These are phyloP conservation scores for Nycticebus coucang DNA, from an alignment of 2,113 vertebrate species.

Conservation along the genomic window DNA sequence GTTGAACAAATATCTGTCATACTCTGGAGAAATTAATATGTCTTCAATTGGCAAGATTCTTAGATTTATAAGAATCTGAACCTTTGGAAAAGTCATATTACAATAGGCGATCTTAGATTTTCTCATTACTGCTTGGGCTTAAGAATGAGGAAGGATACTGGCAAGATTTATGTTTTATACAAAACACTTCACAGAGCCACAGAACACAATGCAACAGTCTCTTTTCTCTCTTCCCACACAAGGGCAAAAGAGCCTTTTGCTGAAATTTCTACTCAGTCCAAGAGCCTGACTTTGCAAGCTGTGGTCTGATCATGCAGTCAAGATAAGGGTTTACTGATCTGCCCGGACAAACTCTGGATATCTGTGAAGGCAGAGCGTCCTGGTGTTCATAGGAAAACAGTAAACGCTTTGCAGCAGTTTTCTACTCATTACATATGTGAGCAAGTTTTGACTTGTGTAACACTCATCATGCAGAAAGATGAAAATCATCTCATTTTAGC, in stretches of 20 bases:
- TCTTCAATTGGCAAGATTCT: background rate
- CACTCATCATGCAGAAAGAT: background rate
- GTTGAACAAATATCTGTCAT: background rate
- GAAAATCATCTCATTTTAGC: constrained; percentile 12
- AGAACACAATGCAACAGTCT: background rate
- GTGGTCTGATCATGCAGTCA: background rate
- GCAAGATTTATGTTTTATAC: background rate
- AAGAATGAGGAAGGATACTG: background rate
- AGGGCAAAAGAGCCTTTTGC: background rate
- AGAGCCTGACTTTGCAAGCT: background rate
- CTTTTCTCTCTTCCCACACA: background rate
- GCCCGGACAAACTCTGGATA: background rate
- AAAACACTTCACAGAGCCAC: background rate
- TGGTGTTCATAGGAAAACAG: background rate
- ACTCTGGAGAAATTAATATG: background rate
- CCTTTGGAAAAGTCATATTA: background rate
- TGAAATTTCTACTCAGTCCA: background rate
- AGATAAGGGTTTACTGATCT: background rate
- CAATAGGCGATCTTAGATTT: background rate
- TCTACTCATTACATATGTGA: background rate
- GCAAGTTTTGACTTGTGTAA: constrained; percentile 11
- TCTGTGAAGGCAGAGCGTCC: background rate
- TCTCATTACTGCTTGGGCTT: background rate
- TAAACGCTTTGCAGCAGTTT: background rate
- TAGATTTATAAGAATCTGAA: background rate